A percentile compares a stretch with the other conserved stretches of the same genome.
Evolutionary conservation across 2,888 invertebrate species (phyloP).

Genomic region (Himalopsyche japonica): DNA sequence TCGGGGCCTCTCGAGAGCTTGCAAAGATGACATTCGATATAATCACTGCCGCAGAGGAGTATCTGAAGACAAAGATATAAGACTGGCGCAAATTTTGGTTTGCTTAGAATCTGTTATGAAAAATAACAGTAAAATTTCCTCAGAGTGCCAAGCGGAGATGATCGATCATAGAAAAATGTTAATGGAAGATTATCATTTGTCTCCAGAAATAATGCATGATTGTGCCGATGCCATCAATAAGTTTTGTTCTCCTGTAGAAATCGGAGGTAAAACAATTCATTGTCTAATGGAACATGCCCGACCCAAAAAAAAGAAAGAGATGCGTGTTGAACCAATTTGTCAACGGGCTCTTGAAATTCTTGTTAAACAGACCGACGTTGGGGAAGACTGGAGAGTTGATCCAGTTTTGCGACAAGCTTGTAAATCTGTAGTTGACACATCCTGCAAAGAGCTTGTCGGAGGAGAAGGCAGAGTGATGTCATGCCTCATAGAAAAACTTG

Average conservation of each 20-base stretch:
- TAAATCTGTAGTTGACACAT: constrained; percentile 77
- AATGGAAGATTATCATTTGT: constrained; percentile 91
- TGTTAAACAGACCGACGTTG: constrained; percentile 87
- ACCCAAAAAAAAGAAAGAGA: constrained; percentile 64
- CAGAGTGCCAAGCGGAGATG: constrained; percentile 87
- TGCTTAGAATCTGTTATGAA: constrained; percentile 83
- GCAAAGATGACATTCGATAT: constrained; percentile 85
- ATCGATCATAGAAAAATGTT: constrained; percentile 86
- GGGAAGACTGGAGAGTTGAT: constrained; percentile 94
- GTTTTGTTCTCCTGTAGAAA: constrained; percentile 74
- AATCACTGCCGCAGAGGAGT: constrained; percentile 84
- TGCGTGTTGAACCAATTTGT: constrained; percentile 71
- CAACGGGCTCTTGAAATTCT: constrained; percentile 78
- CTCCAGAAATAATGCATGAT: constrained; percentile 87
- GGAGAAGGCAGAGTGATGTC: constrained; percentile 85
- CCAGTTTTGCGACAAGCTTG: constrained; percentile 86
- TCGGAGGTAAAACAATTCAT: constrained; percentile 89
- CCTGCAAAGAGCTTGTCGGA: constrained; percentile 72
- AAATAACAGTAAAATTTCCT: constrained; percentile 73
- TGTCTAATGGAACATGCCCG: constrained; percentile 91
- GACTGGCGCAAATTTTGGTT: constrained; percentile 86
- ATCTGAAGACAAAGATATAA: constrained; percentile 79
- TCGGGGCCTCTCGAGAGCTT: constrained; percentile 84
- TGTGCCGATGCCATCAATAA: constrained; percentile 84
- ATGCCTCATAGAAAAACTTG: constrained; percentile 92